Base-by-base conservation (phyloP, 35 echinoderm and acorn worm species). In the Heliocidaris tuberculata region DNA sequence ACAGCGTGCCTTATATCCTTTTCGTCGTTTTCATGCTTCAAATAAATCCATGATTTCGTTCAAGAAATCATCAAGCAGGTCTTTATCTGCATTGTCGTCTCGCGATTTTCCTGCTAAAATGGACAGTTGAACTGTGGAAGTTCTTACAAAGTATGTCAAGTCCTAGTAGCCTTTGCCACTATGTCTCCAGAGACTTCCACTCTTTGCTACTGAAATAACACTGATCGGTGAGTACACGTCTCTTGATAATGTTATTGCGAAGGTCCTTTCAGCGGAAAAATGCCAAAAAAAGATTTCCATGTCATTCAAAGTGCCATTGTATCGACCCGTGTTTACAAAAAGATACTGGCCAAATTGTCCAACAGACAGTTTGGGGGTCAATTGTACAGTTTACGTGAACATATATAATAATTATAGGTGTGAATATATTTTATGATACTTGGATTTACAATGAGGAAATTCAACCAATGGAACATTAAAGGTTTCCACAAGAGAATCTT, bases 221-320 rank as follows among this genome's bases (percentile, higher is more conserved):
- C 65, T 27, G 17, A 24, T 19, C 65, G 17, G 8, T 78, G 65
- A 78, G 27, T 78, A 27, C 17, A 1, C 21, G 65, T 78, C 65
- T 78, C 65, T 78, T 78, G 65, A 19, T 78, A 78, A 78, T 78
- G 65, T 78, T 70, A 78, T 78, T 78, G 65, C 27, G 65, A 78
- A 78, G 65, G 65, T 78, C 65, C 65, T 78, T 7, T 78, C 65
- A 24, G 21, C 27, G 27, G 27, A 78, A 42, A 42, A 78, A 78
- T 78, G 65, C 65, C 65, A 29, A 78, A 78, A 27, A 78, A n/a
- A 78, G 65, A n/a, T 78, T 27, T 19, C 65, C 65, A 42, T n/a
- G 17, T 78, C 19, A 78, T 78, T 8, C 17, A 78, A 78, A 78
- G 65, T 27, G 65, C 65, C 65, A 27, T 78, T 78, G 65, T 27